phyloP scores from a whole-genome alignment of 2,888 invertebrate genomes.

The Pollenia angustigena region DNA sequence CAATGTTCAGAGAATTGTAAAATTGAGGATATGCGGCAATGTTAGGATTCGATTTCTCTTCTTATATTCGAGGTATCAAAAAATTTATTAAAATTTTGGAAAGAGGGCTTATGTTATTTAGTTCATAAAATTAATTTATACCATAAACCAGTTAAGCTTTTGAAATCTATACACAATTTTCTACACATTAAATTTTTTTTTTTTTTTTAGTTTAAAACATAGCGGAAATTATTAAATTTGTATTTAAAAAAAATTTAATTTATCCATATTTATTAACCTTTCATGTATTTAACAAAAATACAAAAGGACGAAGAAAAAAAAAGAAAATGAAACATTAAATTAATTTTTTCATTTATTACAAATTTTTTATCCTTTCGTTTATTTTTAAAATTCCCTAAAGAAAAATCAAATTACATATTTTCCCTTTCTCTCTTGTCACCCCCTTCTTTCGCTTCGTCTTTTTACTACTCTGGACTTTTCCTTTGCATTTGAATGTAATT shows the following conservation, averaged over 20 bases:
- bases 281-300: background rate
- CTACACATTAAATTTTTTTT: too few relatives aligned
- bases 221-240: background rate
- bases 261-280: background rate
- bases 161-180: too few relatives aligned
- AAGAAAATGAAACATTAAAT: constrained; percentile 31
- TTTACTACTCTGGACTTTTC: background rate
- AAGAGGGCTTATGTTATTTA: too few relatives aligned
- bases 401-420: constrained; percentile 47
- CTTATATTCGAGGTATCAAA: too few relatives aligned
- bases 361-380: constrained; percentile 31
- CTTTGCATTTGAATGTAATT: constrained; percentile 5
- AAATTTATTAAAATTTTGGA: too few relatives aligned
- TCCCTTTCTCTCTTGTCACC: background rate
- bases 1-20: too few relatives aligned
- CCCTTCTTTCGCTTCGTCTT: background rate
- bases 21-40: too few relatives aligned
- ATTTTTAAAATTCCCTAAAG: constrained; percentile 44
- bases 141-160: too few relatives aligned
- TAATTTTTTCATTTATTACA: constrained; percentile 42
- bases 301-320: background rate
- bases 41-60: too few relatives aligned
- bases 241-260: background rate
- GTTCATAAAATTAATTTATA: too few relatives aligned
- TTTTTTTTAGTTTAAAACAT: background rate